Percentiles rank a stretch among this genome's conserved stretches.
phyloP scores from a whole-genome alignment of 2,113 vertebrate genomes.

The Vireo altiloquus region DNA sequence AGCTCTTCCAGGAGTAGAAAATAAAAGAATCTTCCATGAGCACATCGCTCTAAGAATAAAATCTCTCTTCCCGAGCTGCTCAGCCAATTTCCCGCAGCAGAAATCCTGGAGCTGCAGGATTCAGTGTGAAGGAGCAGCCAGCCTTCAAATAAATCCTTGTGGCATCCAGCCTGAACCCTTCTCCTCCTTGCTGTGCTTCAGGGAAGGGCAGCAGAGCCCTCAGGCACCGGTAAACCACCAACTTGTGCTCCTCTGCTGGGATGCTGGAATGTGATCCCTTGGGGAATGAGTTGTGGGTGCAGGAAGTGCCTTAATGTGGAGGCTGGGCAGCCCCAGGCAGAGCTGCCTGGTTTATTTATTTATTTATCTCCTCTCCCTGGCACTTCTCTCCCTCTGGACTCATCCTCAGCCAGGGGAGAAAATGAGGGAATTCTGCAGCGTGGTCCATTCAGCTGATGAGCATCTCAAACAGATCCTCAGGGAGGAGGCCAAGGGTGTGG shows the following conservation, averaged over 20 bases:
- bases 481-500: not conserved
- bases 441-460: not conserved
- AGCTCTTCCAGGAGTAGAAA: not conserved
- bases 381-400: not conserved
- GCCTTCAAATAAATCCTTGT: not conserved
- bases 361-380: not conserved
- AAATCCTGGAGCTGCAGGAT: not conserved
- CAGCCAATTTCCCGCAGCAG: not conserved
- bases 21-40: not conserved
- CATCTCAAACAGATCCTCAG: not conserved
- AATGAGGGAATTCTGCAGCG: accelerated
- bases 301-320: not conserved
- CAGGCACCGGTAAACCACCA: not conserved
- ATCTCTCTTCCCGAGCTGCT: not conserved
- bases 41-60: not conserved
- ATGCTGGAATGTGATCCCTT: not conserved
- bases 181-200: not conserved
- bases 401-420: not conserved
- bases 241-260: not conserved
- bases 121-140: not conserved
- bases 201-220: not conserved
- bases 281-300: accelerated
- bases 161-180: not conserved
- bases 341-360: not conserved
- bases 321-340: not conserved